Evolutionary conservation across 2,113 vertebrate species (phyloP).

Genomic region (Lontra canadensis): DNA sequence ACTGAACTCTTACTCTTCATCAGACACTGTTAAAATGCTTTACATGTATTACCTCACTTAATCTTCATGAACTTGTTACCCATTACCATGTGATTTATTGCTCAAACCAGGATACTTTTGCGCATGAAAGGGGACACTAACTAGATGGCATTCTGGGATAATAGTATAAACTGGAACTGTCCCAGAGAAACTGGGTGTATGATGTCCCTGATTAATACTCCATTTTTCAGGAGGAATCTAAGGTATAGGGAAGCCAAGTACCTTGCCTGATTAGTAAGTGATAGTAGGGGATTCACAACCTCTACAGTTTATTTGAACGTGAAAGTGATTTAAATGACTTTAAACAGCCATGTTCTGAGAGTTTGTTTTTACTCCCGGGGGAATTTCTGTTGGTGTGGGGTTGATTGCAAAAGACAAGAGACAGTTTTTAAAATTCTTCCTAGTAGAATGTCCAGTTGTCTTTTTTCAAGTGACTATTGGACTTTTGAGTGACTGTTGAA

Average conservation of each 20-base stretch:
- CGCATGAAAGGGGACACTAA: conserved; percentile 28
- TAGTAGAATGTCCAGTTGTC: conserved; percentile 44
- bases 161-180: conserved; percentile 48
- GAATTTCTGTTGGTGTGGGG: conserved; percentile 45
- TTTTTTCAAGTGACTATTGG: conserved; percentile 46
- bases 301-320: conserved; percentile 15
- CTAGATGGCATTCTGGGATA: neutral
- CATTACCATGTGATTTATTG: conserved; percentile 8
- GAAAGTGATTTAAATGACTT: conserved; percentile 66
- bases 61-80: neutral
- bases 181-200: conserved; percentile 37
- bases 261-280: conserved; percentile 51
- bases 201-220: conserved; percentile 29
- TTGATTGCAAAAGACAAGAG: conserved; percentile 43
- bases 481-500: conserved; percentile 40
- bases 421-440: conserved; percentile 27
- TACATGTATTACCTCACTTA: neutral
- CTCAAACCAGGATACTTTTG: conserved; percentile 20
- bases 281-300: conserved; percentile 44
- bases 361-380: conserved; percentile 47
- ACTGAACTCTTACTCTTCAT: conserved; percentile 22
- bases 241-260: neutral
- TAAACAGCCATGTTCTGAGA: conserved; percentile 35
- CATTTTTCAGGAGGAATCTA: conserved; percentile 14
- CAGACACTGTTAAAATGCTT: conserved; percentile 32